Base-by-base conservation (phyloP, 2,888 invertebrate genomes). In the Tolmerus cingulatus region DNA sequence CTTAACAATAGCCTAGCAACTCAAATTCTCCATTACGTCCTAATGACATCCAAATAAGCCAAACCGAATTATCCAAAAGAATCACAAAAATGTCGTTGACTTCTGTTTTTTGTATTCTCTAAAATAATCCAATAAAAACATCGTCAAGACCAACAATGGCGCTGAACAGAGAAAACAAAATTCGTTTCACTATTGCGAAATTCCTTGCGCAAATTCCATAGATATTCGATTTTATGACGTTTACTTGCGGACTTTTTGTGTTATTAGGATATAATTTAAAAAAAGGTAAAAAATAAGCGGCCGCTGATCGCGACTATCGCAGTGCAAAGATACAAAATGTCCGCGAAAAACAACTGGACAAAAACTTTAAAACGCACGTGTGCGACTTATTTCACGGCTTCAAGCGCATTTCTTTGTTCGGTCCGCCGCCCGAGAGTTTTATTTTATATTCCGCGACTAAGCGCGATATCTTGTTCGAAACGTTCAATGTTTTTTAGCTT, bases 361-460 rank as follows among this genome's bases (percentile, higher is more conserved):
- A 57, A 84, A 84, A 66, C 82, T n/a, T 27, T 23, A 14, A 12
- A 66, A 84, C 85, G 66, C 85, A 85, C 85, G 85, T 85, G 85
- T 85, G 40, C 74, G n/a, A 19, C 16, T 37, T 43, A 57, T 74
- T 74, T 74, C 34, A 82, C 55, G 37, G 57, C 40, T 84, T 37
- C 37, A 40, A 66, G 84, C 74, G 74, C 37, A 46, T 85, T 85
- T 74, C 85, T 85, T 85, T 85, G 85, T 85, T 85, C 85, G 12
- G 34, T 46, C 12, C 23, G 81, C n/a, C 14, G 81, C 30, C 2
- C n/a, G 81, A 30, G 57, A 16, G 57, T 27, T 51, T 40, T 77
- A 77, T 77, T 51, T 40, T 77, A 77, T 77, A 43, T 43, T 78
- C 43, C 46, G 78, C 78, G 12, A 23, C 66, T 76, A 43, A 78